Evolutionary conservation across 2,113 vertebrate species (phyloP), one percentile per base, ranked within the genome.

Genomic region (Sardina pilchardus): DNA sequence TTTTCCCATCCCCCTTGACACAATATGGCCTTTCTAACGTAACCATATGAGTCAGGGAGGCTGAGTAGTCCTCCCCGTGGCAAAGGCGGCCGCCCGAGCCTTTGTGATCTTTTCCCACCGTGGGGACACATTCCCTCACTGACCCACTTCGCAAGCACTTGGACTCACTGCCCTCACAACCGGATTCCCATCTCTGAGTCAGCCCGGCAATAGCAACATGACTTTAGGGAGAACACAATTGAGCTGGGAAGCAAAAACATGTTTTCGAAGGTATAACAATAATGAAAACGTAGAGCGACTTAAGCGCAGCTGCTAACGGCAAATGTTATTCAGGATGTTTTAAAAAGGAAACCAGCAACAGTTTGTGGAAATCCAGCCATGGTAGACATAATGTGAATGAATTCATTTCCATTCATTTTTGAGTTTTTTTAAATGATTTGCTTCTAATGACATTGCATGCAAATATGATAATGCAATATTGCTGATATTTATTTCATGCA

Each of bases 141-240:
- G 71, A 36, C 71, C 71, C 71, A 78, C 71, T 78, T 78, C 71
- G 30, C 71, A 78, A 78, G 39, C 71, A 78, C 71, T 78, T 78
- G 71, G 71, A 78, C 71, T 78, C 30, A 4, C 34, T 78, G 71
- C 10, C 71, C 26, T 78, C 17, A 78, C 36, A 78, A 10, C 34
- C 71, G 34, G 71, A 78, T 78, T 36, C 14, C 71, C 71, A 78
- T 78, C 71, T 78, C 12, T 78, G 71, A 78, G 9, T 78, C 71
- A 78, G 63, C 63, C 63, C 7, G 10, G 63, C 63, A 67, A 67
- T 78, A 78, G 9, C 71, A 78, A 78, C 71, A 78, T 36, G 63
- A 26, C 63, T 67, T 78, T 30, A 36, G 30, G 30, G 71, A 36
- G 34, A 34, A 71, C 30, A 71, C 63, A 71, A 34, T 71, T 71